A percentile compares a stretch with the other conserved stretches of the same genome.
These are phyloP conservation scores for Motacilla alba DNA, from an alignment of 2,113 vertebrate genomes.

Conservation along the genomic window DNA sequence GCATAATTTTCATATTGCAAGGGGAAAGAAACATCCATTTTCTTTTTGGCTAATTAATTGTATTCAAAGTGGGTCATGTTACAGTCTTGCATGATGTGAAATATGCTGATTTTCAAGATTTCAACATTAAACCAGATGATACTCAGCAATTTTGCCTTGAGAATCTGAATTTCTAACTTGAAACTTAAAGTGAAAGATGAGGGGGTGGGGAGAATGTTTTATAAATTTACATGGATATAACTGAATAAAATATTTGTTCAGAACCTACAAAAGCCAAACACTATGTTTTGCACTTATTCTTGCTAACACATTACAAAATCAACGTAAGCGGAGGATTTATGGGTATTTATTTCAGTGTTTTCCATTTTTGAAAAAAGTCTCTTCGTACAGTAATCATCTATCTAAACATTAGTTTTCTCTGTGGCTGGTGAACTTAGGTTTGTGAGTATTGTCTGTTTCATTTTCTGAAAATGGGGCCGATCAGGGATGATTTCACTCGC, in stretches of 20 bases:
- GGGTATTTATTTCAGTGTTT: background rate
- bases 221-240: background rate
- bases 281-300: background rate
- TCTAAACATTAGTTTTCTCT: background rate
- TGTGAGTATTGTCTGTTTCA: background rate
- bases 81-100: background rate
- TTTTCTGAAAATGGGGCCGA: background rate
- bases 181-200: background rate
- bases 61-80: background rate
- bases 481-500: background rate
- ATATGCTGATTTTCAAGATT: slow-evolving; percentile 9
- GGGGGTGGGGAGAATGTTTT: background rate
- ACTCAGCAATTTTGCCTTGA: background rate
- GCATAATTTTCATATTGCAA: background rate
- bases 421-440: background rate
- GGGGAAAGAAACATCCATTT: background rate
- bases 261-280: background rate
- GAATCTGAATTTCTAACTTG: background rate
- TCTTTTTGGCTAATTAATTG: background rate
- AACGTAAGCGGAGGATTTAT: background rate
- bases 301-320: background rate
- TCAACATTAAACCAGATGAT: background rate
- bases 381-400: background rate
- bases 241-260: background rate
- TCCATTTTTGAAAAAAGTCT: background rate